A percentile compares a stretch with the other conserved stretches of the same genome.
These are phyloP conservation scores for Malacoraja senta DNA, from an alignment of 2,797 vertebrate genomes.

Conservation along the genomic window DNA sequence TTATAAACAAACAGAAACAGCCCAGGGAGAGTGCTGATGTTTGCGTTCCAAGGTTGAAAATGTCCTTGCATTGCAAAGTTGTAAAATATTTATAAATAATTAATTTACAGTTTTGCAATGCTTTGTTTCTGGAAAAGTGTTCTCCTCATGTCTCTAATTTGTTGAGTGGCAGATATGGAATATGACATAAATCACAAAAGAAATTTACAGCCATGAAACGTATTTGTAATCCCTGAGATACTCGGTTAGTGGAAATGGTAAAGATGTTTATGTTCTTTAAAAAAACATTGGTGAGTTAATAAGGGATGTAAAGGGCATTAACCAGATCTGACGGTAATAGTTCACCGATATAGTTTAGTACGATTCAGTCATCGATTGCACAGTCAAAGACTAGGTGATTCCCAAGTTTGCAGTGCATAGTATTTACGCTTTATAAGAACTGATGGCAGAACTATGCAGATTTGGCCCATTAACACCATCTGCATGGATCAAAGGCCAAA, in stretches of 20 bases:
- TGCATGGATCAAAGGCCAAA: no score
- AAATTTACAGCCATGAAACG: not conserved
- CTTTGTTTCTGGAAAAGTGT: not conserved
- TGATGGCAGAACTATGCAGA: not conserved
- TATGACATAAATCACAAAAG: not conserved
- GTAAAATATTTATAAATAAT: not conserved
- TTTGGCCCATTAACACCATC: not conserved
- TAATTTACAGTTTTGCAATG: not conserved
- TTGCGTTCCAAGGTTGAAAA: not conserved
- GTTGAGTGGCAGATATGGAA: not conserved
- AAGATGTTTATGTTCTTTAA: not conserved
- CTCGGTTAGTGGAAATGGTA: not conserved
- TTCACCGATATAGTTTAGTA: not conserved
- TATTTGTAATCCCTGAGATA: not conserved
- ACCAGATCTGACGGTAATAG: not conserved
- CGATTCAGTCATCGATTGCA: not conserved
- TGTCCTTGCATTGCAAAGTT: not conserved
- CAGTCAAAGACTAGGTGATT: not conserved
- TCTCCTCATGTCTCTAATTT: not conserved
- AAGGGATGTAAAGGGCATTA: not conserved
- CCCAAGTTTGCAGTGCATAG: not conserved
- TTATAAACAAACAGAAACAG: not conserved
- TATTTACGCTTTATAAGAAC: not conserved
- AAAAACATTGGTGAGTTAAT: not conserved
- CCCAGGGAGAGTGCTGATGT: not conserved